Percentiles rank a stretch among this genome's conserved stretches.
Evolutionary conservation across 2,797 vertebrate genomes (phyloP).

Genomic region (Neopelma chrysocephalum): DNA sequence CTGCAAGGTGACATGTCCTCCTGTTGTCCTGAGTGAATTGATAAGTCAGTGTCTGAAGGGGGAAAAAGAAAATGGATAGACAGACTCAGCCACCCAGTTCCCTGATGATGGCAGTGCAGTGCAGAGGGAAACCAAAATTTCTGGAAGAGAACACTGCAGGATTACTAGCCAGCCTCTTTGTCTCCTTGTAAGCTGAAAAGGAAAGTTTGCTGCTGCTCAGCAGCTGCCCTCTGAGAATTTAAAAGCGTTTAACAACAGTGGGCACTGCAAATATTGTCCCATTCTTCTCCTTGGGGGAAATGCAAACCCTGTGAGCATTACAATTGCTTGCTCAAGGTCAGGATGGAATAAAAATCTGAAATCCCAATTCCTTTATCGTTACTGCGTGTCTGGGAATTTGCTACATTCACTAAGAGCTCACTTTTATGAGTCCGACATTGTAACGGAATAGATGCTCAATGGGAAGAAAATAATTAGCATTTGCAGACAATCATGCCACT

Average conservation of each 20-base stretch:
- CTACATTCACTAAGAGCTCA: neutral
- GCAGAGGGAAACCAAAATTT: neutral
- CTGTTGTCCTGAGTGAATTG: neutral
- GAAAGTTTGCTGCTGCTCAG: neutral
- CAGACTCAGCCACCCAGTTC: neutral
- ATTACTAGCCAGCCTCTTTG: neutral
- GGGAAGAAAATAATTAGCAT: conserved; percentile 57
- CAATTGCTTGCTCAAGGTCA: conserved; percentile 31
- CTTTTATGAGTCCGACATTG: neutral
- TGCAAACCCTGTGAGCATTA: neutral
- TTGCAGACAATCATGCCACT: conserved; percentile 28
- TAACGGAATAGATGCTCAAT: conserved; percentile 22
- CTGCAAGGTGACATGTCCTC: neutral
- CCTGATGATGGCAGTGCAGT: neutral
- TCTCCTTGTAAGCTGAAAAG: neutral
- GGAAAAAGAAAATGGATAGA: neutral
- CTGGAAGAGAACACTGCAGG: neutral
- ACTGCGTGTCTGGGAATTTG: conserved; percentile 1
- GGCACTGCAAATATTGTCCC: neutral
- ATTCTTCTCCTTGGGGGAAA: neutral
- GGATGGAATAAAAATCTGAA: neutral
- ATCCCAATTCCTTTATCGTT: neutral
- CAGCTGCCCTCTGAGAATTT: neutral
- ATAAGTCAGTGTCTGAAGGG: neutral
- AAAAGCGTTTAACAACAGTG: neutral